Base-by-base conservation (phyloP, 2,113 vertebrate genomes). In the Calcarius ornatus region DNA sequence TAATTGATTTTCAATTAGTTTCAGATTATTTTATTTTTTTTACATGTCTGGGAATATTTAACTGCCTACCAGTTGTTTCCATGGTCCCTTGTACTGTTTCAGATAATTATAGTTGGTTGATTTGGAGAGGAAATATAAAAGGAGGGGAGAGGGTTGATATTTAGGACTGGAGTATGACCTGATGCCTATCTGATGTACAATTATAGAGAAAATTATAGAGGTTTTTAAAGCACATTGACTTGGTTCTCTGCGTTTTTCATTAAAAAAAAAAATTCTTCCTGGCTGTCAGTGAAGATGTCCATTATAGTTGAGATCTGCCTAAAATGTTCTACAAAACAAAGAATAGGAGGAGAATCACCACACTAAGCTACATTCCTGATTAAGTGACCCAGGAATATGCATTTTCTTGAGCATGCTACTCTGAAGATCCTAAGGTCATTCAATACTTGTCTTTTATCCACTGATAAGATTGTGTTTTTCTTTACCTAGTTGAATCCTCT, bases 381-480 rank as follows among this genome's bases (percentile, higher is more conserved):
- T 19, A 64, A n/a, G 23, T 86, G 42, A 69, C 80, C 38, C 60
- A 87, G 78, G 65, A 85, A 64, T 84, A 43, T 24, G 24, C 27
- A 63, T 57, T 38, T 63, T 66, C 20, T 88, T 78, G 63, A 86
- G 57, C 89, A 91, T 70, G 68, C 89, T 75, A 23, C 57, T 51
- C 95, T 13, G 24, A n/a, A 72, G 47, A 68, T 60, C 42, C n/a
- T 63, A 61, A 31, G 31, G 66, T 94, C 66, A 30, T 76, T 63
- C 89, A 43, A 33, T 92, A 23, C 57, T 86, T 81, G 40, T 75
- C 86, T 96, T 86, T 93, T 72, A 72, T 92, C 65, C 75, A 61
- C 59, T 92, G 91, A 31, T 72, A 79, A 92, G 76, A 81, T 92
- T 88, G 61, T 89, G 40, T 76, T 94, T 85, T 83, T 79, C 63